Base-by-base conservation (phyloP, 64 coral and sea anemone species). In the Acropora yongei region DNA sequence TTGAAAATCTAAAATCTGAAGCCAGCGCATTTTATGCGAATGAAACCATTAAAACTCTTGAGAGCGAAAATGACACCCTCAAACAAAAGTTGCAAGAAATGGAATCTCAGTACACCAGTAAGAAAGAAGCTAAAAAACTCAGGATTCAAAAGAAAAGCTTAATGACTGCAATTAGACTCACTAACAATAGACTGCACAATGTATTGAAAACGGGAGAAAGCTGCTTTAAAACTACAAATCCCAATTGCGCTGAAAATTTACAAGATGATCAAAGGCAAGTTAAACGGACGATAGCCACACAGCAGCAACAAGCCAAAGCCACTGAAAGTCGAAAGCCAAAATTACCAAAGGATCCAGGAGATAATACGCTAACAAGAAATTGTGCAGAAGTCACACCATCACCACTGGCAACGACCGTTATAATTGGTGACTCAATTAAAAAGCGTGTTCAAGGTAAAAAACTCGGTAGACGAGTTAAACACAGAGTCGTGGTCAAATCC, bases 1-100 rank as follows among this genome's bases (percentile, higher is more conserved):
- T 68, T 68, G n/a, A 68, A 68, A 68, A 68, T 18, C 66, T 68
- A 16, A 68, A 68, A 68, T 68, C 66, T 68, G 66, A 68, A 68
- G 18, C 66, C 66, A 68, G 66, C 4, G 17, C 66, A 68, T 14
- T 16, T 4, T 68, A 68, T 20, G 66, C 66, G 17, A 68, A 68
- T 55, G 51, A 55, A 55, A 55, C 51, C 51, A 55, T 55, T 55
- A 30, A 30, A 55, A 55, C 51, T 55, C 51, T 55, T 55, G 51
- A 55, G 51, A 55, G 51, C 51, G 51, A 55, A 55, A 55, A 55
- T 55, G 51, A 55, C 51, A 55, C 51, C 51, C 51, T 55, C 51
- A 55, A 55, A 55, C 51, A 55, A 55, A 55, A 2, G 66, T 68
- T 68, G 17, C 66, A 13, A 68, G 66, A 68, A 68, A 2, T 68